Evolutionary conservation across 2,888 invertebrate genomes (phyloP), one percentile per base, ranked within the genome.

Genomic region (Synanthedon formicaeformis): DNA sequence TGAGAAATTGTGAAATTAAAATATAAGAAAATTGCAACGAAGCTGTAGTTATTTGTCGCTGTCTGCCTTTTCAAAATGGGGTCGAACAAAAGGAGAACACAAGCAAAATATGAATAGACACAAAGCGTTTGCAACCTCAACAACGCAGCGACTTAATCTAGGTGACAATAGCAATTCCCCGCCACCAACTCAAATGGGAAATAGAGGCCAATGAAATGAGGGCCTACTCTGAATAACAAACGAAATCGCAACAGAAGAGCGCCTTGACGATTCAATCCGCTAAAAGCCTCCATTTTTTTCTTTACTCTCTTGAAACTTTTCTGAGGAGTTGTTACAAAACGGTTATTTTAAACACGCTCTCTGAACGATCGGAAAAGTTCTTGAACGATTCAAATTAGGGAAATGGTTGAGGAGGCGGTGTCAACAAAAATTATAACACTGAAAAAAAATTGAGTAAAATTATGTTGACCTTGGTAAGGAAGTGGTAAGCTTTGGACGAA

Each of bases 191-290:
- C 49, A 23, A 49, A 49, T 49, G 14, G 49, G 49, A 23, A 49
- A 49, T 49, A 45, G 49, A 18, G 49, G 49, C 49, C 49, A 49
- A 49, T 49, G 49, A 49, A 49, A 49, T 49, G 49, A 18, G 23
- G 16, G 18, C 10, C 49, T 49, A 49, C 16, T 49, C 49, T 49
- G 49, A 49, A 49, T 49, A 49, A 49, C 49, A 61, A 61, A 61
- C 57, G 58, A 57, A 57, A 60, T 57, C 54, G 57, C 54, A 59
- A 55, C 53, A 57, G 54, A 59, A 52, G 60, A 64, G 59, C 62
- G 65, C 63, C 65, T 73, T 70, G 69, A 71, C 71, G 64, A 71
- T 71, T 70, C 71, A 73, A 75, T 75, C 67, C 71, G 55, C 73
- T 73, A 70, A 75, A 74, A 75, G 72, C 72, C 57, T 45, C 8